Evolutionary conservation across 1,140 invertebrate species (phyloP), one percentile per base, ranked within the genome.

Genomic region (Drosophila kikkawai): DNA sequence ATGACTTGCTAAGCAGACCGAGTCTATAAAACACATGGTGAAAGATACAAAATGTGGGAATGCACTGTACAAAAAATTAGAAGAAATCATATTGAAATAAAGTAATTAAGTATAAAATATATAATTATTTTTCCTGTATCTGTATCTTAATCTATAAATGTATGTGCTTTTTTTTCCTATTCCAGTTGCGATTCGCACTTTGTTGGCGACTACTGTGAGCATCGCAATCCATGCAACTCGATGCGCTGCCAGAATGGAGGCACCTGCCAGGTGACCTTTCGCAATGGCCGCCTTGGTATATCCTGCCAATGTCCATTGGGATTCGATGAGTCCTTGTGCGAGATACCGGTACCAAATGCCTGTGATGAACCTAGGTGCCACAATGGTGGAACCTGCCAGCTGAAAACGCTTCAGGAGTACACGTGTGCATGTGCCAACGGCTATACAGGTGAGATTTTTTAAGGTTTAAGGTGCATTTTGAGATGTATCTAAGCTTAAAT

Each of bases 121-220:
- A 2, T 7, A 45, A 1, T 8, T 47, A 26, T 15, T 22, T n/a
- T 19, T 47, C 3, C 29, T 47, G 29, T 26, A 68, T 64, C 45
- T 7, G n/a, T 41, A 51, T 64, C 59, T 36, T 29, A 29, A 29
- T 29, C 11, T 45, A 32, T 15, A 39, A 15, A 17, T 58, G 11
- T 13, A 58, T 71, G 29, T 69, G 11, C 26, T 6, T 55, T 48
- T 76, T 29, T 65, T 11, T 48, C 2, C 53, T 9, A 1, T 97
- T 95, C 59, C 96, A 99, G 98, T 91, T 99, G 98, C 93, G 97
- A 97, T 63, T 95, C 96, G 19, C 95, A 96, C 91, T 98, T 96
- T 93, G 97, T 98, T 45, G 98, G 98, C 75, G 97, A 98, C 92
- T 99, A 97, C 93, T 99, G 98, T 91, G 97, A 99, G 91, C 95